Evolutionary conservation across 2,113 vertebrate species (phyloP).

Genomic region (Menidia beryllina): DNA sequence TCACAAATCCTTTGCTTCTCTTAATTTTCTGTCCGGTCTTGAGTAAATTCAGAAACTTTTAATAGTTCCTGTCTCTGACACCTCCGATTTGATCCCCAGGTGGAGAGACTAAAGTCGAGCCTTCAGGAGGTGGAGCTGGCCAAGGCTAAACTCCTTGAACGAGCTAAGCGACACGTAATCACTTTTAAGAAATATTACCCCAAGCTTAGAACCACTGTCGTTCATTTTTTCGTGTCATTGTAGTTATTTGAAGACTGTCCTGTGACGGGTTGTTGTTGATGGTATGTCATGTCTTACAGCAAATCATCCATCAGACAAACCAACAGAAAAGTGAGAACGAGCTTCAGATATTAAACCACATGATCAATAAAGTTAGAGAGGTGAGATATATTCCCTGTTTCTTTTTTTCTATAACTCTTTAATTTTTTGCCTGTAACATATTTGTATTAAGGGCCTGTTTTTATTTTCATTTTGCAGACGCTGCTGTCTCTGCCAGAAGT

Average conservation of each 20-base stretch:
- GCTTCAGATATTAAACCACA: constrained; percentile 83
- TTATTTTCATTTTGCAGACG: constrained; percentile 58
- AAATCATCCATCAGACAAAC: constrained; percentile 85
- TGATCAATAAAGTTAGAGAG: constrained; percentile 84
- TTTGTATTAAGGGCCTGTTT: not conserved
- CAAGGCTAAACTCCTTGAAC: constrained; percentile 73
- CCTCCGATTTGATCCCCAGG: constrained; percentile 44
- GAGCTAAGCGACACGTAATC: constrained; percentile 83
- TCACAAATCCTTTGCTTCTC: not conserved
- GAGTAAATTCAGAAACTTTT: not conserved
- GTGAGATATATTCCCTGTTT: constrained; percentile 66
- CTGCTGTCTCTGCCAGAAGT: constrained; percentile 75
- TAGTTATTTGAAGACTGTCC: too few species aligned
- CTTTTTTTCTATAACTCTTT: not conserved
- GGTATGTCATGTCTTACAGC: constrained; percentile 69
- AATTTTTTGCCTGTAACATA: not conserved
- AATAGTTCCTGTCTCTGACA: not conserved
- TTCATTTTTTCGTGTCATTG: too few species aligned
- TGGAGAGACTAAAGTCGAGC: constrained; percentile 77
- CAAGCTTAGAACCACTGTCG: too few species aligned
- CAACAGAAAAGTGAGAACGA: constrained; percentile 85
- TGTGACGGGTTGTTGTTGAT: not conserved
- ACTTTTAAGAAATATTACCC: too few species aligned
- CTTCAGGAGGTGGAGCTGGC: constrained; percentile 73
- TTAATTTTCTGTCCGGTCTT: not conserved